Evolutionary conservation across 2,888 invertebrate genomes (phyloP), one percentile per base, ranked within the genome.

Genomic region (Neoascia interrupta): DNA sequence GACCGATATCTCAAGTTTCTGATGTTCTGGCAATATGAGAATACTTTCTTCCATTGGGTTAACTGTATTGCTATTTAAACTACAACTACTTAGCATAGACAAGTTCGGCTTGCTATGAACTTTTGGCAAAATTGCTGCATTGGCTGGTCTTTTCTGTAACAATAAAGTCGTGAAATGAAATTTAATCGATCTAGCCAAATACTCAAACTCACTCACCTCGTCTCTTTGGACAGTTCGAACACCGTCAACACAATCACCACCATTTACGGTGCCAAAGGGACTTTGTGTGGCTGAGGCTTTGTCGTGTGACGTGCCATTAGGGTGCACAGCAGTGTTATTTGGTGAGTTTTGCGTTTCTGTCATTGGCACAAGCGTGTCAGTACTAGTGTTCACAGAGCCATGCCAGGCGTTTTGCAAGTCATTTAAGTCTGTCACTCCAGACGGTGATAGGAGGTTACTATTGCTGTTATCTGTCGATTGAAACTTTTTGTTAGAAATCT

Each of bases 341-440:
- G 73, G 28, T 37, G 79, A 73, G 8, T 43, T 66, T 61, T 73
- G 79, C 41, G 63, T 37, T 56, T 79, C 79, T 2, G 79, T 81
- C 68, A 83, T 83, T 54, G 89, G 89, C 43, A 90, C 90, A 76
- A 91, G 84, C 11, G 91, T 91, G 81, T 91, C 91, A 37, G 91
- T 91, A 84, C 91, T 91, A 28, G 90, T 90, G 83, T 90, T 90
- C 43, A 87, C 83, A 13, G 85, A 85, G 23, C 86, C 86, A 82
- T 86, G 84, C 86, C 85, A 86, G 34, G 83, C 69, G 58, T 82
- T 84, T 54, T 84, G 83, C 28, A 81, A 53, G 18, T 82, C 81
- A 68, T 63, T 73, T 13, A 21, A n/a, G 34, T 79, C 79, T 19
- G 26, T 13, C n/a, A 56, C 39, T 13, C 41, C 70, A 2, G 73